Percentiles rank a stretch among this genome's conserved stretches.
These are phyloP conservation scores for Salvator merianae DNA, from an alignment of 2,113 vertebrate species.

Conservation along the genomic window DNA sequence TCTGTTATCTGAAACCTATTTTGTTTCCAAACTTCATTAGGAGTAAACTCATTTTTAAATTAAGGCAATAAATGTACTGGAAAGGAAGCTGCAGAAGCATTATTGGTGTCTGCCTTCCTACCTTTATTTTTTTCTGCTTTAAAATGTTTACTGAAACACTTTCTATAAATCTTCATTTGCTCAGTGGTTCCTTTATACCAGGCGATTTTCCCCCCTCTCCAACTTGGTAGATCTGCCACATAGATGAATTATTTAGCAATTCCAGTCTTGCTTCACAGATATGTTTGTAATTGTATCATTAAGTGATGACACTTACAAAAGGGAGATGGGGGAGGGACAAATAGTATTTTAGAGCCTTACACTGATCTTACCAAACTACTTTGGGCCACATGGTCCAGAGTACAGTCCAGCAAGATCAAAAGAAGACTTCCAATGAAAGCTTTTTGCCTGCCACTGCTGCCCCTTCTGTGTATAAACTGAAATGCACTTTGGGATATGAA, in stretches of 20 bases:
- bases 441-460: too few relatives aligned
- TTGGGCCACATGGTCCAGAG: too few relatives aligned
- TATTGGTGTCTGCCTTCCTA: conserved; percentile 36
- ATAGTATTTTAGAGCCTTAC: too few relatives aligned
- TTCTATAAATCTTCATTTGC: conserved; percentile 54
- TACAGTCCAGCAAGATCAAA: too few relatives aligned
- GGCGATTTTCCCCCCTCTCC: conserved; percentile 19
- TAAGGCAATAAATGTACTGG: conserved; percentile 50
- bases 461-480: too few relatives aligned
- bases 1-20: conserved; percentile 54
- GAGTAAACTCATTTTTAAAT: conserved; percentile 56
- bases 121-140: conserved; percentile 40
- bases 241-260: conserved; percentile 12
- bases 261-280: background rate
- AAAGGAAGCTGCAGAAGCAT: conserved; percentile 42
- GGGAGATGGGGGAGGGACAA: too few relatives aligned
- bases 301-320: too few relatives aligned
- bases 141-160: conserved; percentile 29
- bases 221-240: background rate
- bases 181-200: conserved; percentile 32
- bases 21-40: conserved; percentile 49
- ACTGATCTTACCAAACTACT: too few relatives aligned
- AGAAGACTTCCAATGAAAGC: too few relatives aligned
- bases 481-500: too few relatives aligned
- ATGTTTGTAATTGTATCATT: too few relatives aligned